These are phyloP conservation scores for Podocnemis expansa DNA, from an alignment of 2,113 vertebrate genomes.

Conservation along the genomic window DNA sequence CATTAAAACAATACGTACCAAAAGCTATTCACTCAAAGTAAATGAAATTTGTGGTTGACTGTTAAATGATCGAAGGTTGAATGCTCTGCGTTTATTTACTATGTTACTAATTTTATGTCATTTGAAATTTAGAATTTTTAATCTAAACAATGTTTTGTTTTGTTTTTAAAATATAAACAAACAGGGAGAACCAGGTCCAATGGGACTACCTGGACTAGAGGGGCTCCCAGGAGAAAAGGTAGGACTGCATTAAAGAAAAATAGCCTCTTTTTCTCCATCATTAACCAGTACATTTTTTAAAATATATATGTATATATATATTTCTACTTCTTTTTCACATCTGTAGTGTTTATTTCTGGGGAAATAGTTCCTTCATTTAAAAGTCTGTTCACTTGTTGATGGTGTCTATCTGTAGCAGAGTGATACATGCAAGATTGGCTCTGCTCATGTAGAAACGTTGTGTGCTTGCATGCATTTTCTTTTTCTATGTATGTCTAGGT, in stretches of 20 bases:
- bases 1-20: not conserved
- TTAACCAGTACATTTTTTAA: too few relatives aligned
- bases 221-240: conserved; percentile 95
- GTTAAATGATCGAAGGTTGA: not conserved
- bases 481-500: not conserved
- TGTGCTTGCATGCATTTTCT: not conserved
- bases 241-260: conserved; percentile 37
- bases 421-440: not conserved
- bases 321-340: not conserved
- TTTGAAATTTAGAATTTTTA: conserved; percentile 27
- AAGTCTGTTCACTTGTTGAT: not conserved
- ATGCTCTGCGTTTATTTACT: not conserved
- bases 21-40: conserved; percentile 11
- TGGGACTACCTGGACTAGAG: conserved; percentile 96
- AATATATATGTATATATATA: too few relatives aligned
- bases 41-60: not conserved
- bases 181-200: conserved; percentile 92
- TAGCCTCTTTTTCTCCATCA: not conserved
- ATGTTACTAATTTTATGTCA: not conserved
- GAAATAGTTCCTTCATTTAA: not conserved
- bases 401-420: not conserved
- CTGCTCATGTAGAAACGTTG: not conserved
- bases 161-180: not conserved
- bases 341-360: not conserved
- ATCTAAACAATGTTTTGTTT: not conserved